phyloP scores from a whole-genome alignment of 2,888 invertebrate species.

The Colostygia pectinataria region DNA sequence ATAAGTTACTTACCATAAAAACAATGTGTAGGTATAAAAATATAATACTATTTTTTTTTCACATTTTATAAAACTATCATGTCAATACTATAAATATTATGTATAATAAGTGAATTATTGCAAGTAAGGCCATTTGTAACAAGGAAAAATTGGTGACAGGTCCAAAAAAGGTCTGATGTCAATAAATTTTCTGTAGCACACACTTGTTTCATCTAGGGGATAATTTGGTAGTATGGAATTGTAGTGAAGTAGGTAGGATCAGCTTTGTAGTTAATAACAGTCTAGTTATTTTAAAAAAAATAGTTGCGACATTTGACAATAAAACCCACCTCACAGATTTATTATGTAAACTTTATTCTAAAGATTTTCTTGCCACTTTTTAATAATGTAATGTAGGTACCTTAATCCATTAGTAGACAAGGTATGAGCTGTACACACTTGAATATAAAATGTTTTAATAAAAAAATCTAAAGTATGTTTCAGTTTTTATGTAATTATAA shows the following conservation, averaged over 20 bases:
- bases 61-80: too few relatives aligned
- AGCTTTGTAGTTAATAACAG: slow-evolving; percentile 27
- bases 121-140: too few relatives aligned
- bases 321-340: slow-evolving; percentile 30
- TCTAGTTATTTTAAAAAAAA: slow-evolving; percentile 17
- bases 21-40: background rate
- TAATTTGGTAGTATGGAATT: slow-evolving; percentile 20
- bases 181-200: slow-evolving; percentile 10
- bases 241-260: slow-evolving; percentile 31
- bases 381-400: slow-evolving; percentile 21
- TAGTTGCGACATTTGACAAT: slow-evolving; percentile 30
- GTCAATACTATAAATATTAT: too few relatives aligned
- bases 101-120: too few relatives aligned
- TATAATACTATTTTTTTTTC: too few relatives aligned
- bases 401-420: slow-evolving; percentile 29
- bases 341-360: slow-evolving; percentile 23
- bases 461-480: slow-evolving; percentile 44
- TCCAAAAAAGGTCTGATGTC: too few relatives aligned
- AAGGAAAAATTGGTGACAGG: too few relatives aligned
- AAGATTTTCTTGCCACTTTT: slow-evolving; percentile 34
- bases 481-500: background rate
- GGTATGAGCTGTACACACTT: slow-evolving; percentile 42
- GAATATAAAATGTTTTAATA: slow-evolving; percentile 59
- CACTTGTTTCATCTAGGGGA: slow-evolving; percentile 20
- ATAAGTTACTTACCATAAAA: slow-evolving; percentile 14